Evolutionary conservation across 2,797 vertebrate genomes (phyloP), one percentile per base, ranked within the genome.

Genomic region (Epinephelus malabaricus): DNA sequence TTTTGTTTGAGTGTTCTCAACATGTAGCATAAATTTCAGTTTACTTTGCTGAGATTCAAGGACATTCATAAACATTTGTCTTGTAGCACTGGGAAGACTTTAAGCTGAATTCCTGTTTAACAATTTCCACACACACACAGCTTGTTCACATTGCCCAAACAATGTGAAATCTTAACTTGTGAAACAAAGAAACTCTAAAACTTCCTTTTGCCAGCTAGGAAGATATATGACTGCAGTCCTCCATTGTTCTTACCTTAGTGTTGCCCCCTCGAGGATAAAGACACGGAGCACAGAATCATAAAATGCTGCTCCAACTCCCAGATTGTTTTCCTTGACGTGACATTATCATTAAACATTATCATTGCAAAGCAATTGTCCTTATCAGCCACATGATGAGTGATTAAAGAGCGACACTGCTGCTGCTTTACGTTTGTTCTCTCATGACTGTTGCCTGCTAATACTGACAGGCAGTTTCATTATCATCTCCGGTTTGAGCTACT

Each of bases 1-100:
- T 69, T 73, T 77, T 46, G 5, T 76, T 64, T 56, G 3, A 53
- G 23, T 27, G 23, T 67, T 72, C 69, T 65, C 4, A 45, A 66
- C 60, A 43, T 65, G 30, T 55, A 71, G 34, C 59, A 80, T 62
- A 38, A 25, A 59, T 54, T 25, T 69, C 6, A 2, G 5, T 53
- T 66, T 10, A 18, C 30, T 55, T 43, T n/a, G 13, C 56, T 40
- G 11, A 18, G 17, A 65, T 54, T 60, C 13, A 58, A 47, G 27
- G 30, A 23, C 56, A 38, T 23, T 50, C 6, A 11, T 3, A 25
- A 51, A 23, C 49, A 67, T 53, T 62, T 63, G 40, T 25, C 38
- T 50, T 43, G 15, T 45, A 23, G 8, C 15, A 45, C 19, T 23
- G 21, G 7, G 40, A 54, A 15, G 13, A 68, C 43, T 5, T 60